Evolutionary conservation across 2,888 invertebrate species (phyloP).

Genomic region (Torymus auratus): DNA sequence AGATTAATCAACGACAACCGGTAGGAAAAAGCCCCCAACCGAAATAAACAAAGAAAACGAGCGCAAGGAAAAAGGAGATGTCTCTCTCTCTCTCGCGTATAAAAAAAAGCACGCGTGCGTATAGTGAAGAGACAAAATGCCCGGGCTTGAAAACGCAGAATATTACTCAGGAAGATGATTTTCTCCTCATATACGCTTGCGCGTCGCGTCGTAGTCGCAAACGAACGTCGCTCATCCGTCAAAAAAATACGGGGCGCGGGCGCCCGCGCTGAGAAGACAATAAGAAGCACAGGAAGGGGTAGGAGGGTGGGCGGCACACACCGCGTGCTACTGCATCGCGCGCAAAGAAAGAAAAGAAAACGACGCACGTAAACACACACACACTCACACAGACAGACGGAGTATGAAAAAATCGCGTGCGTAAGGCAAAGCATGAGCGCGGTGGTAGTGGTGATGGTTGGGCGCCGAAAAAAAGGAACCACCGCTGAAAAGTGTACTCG

Average conservation of each 20-base stretch:
- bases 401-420: constrained; percentile 26
- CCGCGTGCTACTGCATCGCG: not conserved
- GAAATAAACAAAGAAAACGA: constrained; percentile 42
- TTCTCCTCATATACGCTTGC: constrained; percentile 49
- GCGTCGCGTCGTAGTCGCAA: constrained; percentile 37
- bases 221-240: constrained; percentile 56
- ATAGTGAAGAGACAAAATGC: constrained; percentile 34
- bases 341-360: constrained; percentile 41
- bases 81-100: not conserved
- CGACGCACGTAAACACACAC: not conserved
- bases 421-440: constrained; percentile 1
- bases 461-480: constrained; percentile 27
- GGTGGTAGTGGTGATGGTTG: too few relatives aligned
- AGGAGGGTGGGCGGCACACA: constrained; percentile 13
- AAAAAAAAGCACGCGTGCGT: constrained; percentile 3
- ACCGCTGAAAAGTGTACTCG: constrained; percentile 4
- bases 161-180: constrained; percentile 57
- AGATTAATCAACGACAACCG: constrained; percentile 54
- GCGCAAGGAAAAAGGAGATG: not conserved
- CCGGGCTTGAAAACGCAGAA: constrained; percentile 50
- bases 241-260: constrained; percentile 46
- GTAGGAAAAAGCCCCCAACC: constrained; percentile 18
- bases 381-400: not conserved
- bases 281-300: constrained; percentile 50
- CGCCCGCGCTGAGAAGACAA: constrained; percentile 48